Conservation (phyloP, 2,888 invertebrate species). For the Pollenia griseotomentosa region DNA sequence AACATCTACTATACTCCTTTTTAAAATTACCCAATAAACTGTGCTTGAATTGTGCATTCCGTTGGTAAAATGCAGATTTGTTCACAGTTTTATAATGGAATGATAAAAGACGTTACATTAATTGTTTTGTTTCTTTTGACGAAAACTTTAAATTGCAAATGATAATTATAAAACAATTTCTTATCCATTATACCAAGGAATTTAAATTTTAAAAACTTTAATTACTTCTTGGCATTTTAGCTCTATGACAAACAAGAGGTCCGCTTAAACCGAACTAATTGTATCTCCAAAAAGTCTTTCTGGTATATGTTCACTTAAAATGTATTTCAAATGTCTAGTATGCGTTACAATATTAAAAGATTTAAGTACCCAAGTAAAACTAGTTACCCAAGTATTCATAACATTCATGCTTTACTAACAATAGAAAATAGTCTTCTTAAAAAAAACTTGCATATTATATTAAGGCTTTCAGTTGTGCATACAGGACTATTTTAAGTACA, state of each 20-base stretch:
- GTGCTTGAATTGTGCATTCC: no score
- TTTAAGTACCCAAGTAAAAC: conserved; percentile 26
- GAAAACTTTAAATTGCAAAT: no score
- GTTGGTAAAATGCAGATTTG: no score
- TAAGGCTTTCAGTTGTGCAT: conserved; percentile 39
- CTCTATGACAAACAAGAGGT: not conserved
- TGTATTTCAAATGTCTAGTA: not conserved
- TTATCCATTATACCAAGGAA: no score
- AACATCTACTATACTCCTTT: no score
- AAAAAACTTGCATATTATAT: conserved; percentile 45
- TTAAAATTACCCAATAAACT: no score
- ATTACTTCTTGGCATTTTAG: no score
- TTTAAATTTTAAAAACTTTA: no score
- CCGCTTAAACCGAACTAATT: not conserved
- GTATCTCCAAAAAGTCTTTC: not conserved
- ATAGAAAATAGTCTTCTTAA: conserved; percentile 13
- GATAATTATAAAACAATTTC: no score
- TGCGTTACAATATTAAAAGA: conserved; percentile 33
- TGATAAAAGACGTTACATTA: no score
- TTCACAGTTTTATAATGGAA: no score
- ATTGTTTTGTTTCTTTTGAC: no score
- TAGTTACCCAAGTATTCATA: conserved; percentile 40
- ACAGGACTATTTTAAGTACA: conserved; percentile 28
- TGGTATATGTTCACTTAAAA: not conserved
- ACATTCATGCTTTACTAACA: conserved; percentile 28